Evolutionary conservation across 2,113 vertebrate genomes (phyloP).

Genomic region (Maccullochella peelii): DNA sequence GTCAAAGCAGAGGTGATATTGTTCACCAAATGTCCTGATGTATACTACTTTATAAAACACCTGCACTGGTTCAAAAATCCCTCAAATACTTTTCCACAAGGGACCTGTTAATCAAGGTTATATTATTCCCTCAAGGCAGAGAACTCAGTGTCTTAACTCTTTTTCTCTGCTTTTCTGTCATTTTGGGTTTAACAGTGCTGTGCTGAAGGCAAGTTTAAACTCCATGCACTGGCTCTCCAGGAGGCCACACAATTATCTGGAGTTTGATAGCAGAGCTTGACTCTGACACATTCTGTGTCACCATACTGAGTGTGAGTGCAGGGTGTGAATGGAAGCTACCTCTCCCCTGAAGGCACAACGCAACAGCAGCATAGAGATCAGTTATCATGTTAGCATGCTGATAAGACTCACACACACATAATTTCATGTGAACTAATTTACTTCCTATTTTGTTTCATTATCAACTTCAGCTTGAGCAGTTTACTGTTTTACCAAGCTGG

Average conservation of each 20-base stretch:
- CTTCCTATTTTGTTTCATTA: constrained; percentile 38
- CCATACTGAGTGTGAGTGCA: constrained; percentile 53
- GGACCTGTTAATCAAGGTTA: constrained; percentile 37
- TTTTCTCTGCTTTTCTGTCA: constrained; percentile 48
- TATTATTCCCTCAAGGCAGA: constrained; percentile 32
- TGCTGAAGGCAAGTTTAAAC: constrained; percentile 58
- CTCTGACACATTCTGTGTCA: constrained; percentile 73
- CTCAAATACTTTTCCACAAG: constrained; percentile 25
- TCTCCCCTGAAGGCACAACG: constrained; percentile 56
- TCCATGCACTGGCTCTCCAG: constrained; percentile 46
- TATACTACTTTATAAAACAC: background rate
- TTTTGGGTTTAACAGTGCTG: constrained; percentile 49
- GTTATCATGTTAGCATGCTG: constrained; percentile 51
- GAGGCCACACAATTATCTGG: constrained; percentile 70
- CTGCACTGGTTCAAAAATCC: constrained; percentile 27
- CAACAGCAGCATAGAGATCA: constrained; percentile 48
- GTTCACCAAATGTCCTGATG: constrained; percentile 9
- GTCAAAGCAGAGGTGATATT: constrained; percentile 78
- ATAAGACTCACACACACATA: constrained; percentile 21
- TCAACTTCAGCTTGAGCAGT: constrained; percentile 7
- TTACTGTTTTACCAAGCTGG: constrained; percentile 18
- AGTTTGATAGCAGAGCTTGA: constrained; percentile 68
- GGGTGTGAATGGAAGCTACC: constrained; percentile 56
- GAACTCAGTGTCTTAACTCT: constrained; percentile 16
- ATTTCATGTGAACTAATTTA: constrained; percentile 32